Percentiles rank a stretch among this genome's conserved stretches.
Conservation (phyloP, 2,797 vertebrate genomes). For the Ctenopoma multispine region DNA sequence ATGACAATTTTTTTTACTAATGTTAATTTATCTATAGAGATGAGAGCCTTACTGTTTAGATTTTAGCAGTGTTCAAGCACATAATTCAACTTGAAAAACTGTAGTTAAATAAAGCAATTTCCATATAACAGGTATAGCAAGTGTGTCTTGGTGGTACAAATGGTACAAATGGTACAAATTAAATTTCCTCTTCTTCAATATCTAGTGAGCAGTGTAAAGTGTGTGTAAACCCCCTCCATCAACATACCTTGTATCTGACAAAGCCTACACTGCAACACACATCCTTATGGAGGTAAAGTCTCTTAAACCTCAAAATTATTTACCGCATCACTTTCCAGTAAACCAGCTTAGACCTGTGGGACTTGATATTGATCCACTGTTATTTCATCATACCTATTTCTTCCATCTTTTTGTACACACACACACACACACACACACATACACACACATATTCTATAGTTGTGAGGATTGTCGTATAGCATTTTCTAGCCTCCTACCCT, state of each 20-base stretch:
- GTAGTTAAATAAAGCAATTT: neutral
- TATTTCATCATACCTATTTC: slow-evolving; percentile 18
- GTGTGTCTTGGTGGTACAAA: too few species aligned
- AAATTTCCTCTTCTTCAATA: neutral
- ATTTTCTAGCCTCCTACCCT: neutral
- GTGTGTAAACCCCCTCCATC: neutral
- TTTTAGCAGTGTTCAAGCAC: neutral
- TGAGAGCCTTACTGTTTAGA: too few species aligned
- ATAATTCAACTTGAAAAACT: neutral
- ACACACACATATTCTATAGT: neutral
- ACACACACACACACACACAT: slow-evolving; percentile 1
- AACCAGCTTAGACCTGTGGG: slow-evolving; percentile 71
- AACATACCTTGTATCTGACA: slow-evolving; percentile 2
- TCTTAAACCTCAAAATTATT: slow-evolving; percentile 47
- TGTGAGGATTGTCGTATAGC: neutral
- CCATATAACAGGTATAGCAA: neutral
- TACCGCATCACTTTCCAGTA: slow-evolving; percentile 67
- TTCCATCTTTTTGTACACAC: slow-evolving; percentile 7
- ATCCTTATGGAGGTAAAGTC: slow-evolving; percentile 11
- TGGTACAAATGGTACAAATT: neutral
- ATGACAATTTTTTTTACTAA: neutral
- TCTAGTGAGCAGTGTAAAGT: neutral
- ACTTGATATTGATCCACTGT: slow-evolving; percentile 56
- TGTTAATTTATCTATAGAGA: neutral
- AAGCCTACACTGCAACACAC: slow-evolving; percentile 1